Percentiles rank a stretch among this genome's conserved stretches.
Conservation (phyloP, 2,888 invertebrate genomes). For the Drosophila histrio region DNA sequence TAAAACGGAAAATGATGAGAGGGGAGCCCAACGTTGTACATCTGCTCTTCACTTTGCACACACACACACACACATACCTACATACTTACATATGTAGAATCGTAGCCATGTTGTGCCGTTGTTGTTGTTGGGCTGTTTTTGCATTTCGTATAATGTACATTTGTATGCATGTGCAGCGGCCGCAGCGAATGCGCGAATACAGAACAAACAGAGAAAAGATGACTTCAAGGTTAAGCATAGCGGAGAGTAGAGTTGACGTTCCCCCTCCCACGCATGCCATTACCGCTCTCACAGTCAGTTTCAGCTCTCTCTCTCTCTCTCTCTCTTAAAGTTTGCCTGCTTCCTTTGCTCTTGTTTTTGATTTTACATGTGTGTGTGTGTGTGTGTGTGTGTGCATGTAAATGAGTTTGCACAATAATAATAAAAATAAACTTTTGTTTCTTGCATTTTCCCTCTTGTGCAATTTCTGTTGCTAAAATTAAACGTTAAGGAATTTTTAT, state of each 20-base stretch:
- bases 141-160: constrained; percentile 68
- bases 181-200: constrained; percentile 37
- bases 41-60: constrained; percentile 51
- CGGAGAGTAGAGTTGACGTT: constrained; percentile 55
- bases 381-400: constrained; percentile 50
- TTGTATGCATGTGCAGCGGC: constrained; percentile 67
- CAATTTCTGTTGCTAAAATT: constrained; percentile 60
- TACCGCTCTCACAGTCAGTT: neutral
- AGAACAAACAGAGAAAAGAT: constrained; percentile 51
- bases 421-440: constrained; percentile 61
- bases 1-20: constrained; percentile 39
- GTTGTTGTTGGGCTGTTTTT: constrained; percentile 49
- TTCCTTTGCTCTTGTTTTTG: constrained; percentile 49
- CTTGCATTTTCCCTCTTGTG: constrained; percentile 62
- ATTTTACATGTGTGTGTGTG: constrained; percentile 26
- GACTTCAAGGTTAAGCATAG: constrained; percentile 65
- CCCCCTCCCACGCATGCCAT: constrained; percentile 38
- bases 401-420: constrained; percentile 65
- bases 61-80: neutral
- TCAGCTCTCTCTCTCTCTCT: constrained; percentile 5
- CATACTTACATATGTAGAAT: neutral
- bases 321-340: constrained; percentile 51
- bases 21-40: constrained; percentile 63
- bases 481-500: constrained; percentile 70
- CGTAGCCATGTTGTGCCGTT: constrained; percentile 56